Evolutionary conservation across 2,888 invertebrate genomes (phyloP), one percentile per base, ranked within the genome.

Genomic region (Tetranychus piercei): DNA sequence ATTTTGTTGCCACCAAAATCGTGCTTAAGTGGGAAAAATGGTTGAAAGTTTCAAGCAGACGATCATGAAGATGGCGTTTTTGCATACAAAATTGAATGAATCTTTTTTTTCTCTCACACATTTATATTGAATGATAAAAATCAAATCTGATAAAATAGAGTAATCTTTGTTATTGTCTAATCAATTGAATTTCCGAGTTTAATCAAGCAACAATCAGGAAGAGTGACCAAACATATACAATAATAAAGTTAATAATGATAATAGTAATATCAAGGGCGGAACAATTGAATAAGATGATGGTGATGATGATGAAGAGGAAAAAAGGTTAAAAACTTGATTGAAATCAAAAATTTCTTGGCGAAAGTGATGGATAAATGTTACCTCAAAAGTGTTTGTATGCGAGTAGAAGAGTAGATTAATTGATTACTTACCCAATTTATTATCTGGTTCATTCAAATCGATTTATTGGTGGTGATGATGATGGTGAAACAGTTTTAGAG

Each of bases 381-480:
- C 34, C 34, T 34, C 3, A 34, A 34, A 34, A 34, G 34, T 34
- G 34, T 34, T 34, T 34, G 34, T 34, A 34, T 34, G 34, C 34
- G 34, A 34, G 34, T 34, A 34, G 34, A 34, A 34, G 55, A 55
- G 55, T 55, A 55, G 55, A 55, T 55, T 55, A 55, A 55, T 55
- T 55, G 55, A 55, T 55, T 55, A 55, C 55, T 55, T 55, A 55
- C 55, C 55, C 55, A 55, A 55, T 55, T 55, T 55, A 55, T 55
- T 55, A 55, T 15, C 55, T 55, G 55, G 55, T 55, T 55, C 55
- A 55, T 55, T 55, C 34, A 55, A 55, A 55, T 55, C 15, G 55
- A 55, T 55, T 55, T 55, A 55, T 55, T 55, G 55, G 15, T 55
- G 45, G 15, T 45, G 45, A 45, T 45, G 45, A 45, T 45, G 55